Conservation (phyloP, 2,888 invertebrate species). For the Lottia scabra region DNA sequence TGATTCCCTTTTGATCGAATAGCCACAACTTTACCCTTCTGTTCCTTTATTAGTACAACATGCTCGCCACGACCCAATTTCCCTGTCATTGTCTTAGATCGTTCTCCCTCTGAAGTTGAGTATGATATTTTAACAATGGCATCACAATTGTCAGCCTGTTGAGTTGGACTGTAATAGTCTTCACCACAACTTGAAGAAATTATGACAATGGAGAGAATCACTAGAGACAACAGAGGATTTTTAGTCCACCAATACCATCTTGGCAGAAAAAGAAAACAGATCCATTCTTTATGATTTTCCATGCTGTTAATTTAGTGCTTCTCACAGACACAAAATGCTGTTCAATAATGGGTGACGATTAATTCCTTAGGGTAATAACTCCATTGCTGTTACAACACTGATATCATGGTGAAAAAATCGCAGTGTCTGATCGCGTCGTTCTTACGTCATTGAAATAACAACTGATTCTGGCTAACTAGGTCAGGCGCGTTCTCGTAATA, state of each 20-base stretch:
- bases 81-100: conserved; percentile 43
- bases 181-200: conserved; percentile 2
- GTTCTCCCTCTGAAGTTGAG: conserved; percentile 39
- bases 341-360: too few species aligned
- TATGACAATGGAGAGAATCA: neutral
- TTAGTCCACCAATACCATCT: neutral
- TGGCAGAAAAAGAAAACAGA: neutral
- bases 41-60: conserved; percentile 72
- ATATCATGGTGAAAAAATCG: too few species aligned
- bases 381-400: too few species aligned
- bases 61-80: conserved; percentile 11
- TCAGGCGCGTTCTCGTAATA: too few species aligned
- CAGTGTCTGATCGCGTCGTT: neutral
- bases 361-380: too few species aligned
- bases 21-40: conserved; percentile 80
- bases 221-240: neutral
- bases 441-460: too few species aligned
- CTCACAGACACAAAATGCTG: too few species aligned
- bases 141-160: neutral
- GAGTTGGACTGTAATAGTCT: neutral
- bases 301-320: too few species aligned
- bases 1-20: conserved; percentile 73
- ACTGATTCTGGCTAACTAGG: too few species aligned
- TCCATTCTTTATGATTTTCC: too few species aligned
- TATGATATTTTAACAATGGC: conserved; percentile 23